Conservation (phyloP, 2,113 vertebrate genomes). For the Recurvirostra avosetta region DNA sequence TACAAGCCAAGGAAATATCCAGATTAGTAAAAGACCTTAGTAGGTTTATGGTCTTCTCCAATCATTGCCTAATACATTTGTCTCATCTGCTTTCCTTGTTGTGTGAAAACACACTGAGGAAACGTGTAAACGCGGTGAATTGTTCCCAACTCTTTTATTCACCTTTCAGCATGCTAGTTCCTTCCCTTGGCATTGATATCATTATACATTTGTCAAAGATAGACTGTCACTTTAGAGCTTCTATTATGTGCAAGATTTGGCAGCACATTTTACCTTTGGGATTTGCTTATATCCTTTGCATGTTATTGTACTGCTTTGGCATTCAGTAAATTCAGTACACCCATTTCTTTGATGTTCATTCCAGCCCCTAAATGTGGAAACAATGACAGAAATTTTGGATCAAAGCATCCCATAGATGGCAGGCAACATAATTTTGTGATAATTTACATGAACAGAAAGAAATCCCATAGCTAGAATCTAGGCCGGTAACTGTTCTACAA, state of each 20-base stretch:
- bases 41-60: conserved; percentile 18
- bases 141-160: conserved; percentile 77
- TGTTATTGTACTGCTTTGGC: conserved; percentile 79
- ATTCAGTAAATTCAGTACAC: conserved; percentile 76
- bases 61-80: conserved; percentile 67
- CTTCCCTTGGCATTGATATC: conserved; percentile 80
- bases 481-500: conserved; percentile 33
- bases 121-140: conserved; percentile 74
- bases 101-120: conserved; percentile 78
- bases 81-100: conserved; percentile 70
- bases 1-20: conserved; percentile 31
- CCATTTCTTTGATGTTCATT: conserved; percentile 80
- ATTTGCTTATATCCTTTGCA: conserved; percentile 82
- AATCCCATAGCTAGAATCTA: neutral
- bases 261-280: conserved; percentile 76
- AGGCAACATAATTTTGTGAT: conserved; percentile 65
- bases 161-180: conserved; percentile 78
- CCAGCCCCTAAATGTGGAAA: conserved; percentile 82
- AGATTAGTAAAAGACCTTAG: conserved; percentile 43
- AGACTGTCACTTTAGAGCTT: conserved; percentile 77
- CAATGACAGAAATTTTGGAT: conserved; percentile 81
- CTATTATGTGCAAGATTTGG: conserved; percentile 82
- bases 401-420: conserved; percentile 74
- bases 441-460: conserved; percentile 64
- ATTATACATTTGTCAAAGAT: conserved; percentile 79